Base-by-base conservation (phyloP, 2,888 invertebrate species). In the Conistra vaccinii region DNA sequence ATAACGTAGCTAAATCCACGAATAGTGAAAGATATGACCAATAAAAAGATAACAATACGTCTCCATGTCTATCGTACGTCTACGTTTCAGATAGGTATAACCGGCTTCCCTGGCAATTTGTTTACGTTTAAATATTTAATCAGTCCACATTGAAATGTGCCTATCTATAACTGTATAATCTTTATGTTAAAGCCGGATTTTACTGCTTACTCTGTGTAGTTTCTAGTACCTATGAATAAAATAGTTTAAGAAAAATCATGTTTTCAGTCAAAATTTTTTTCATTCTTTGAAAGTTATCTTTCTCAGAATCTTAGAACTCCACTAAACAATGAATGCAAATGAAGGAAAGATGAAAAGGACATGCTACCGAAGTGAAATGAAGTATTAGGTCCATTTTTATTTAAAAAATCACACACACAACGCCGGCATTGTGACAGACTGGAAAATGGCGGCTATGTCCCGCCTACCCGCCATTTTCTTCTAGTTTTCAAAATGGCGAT, bases 31-130 rank as follows among this genome's bases (percentile, higher is more conserved):
- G 48, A 74, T 73, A 79, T 58, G 29, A 83, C 35, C 39, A 74
- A 81, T 69, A 68, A 78, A 80, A 71, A 48, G 84, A 82, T 82
- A 84, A 66, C 29, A 48, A 1, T 48, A 12, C 17, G 26, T 72
- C 60, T 65, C 17, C 26, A 35, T 69, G 84, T 82, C 82, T 82
- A 69, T 82, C 84, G 82, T 80, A 84, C 0, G 82, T 82, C 82
- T 82, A 55, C 55, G 9, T 45, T 67, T 51, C 35, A 32, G 65
- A 55, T 71, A 32, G 65, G 51, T 71, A 3, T 42, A 55, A 69
- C 53, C 70, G 75, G 71, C 75, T 84, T 69, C 71, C 81, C 81
- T 81, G 14, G 17, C 48, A 2, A 3, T 35, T 23, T 84, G 81
- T 80, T 84, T 72, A 74, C 68, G 4, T 53, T 70, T 80, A 51